Base-by-base conservation (phyloP, 2,888 invertebrate species). In the Deroplatys truncata region DNA sequence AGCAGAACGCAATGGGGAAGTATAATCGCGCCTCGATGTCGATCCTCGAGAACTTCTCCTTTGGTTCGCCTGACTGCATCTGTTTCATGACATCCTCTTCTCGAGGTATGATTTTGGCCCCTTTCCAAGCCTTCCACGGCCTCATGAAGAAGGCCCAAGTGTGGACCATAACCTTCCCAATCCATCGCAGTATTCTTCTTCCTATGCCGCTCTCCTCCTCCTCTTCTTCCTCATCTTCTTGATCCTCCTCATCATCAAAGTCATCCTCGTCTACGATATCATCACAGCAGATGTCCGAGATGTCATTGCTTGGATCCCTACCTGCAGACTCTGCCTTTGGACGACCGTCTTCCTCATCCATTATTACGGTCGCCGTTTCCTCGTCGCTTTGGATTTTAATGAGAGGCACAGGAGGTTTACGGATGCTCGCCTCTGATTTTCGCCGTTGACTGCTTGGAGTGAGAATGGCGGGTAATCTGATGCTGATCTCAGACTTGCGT, bases 11-110 rank as follows among this genome's bases (percentile, higher is more conserved):
- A 20, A 95, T 92, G 0, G 95, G 95, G 91, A 95, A 95, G 82
- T 94, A 92, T 84, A 95, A 93, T 90, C 95, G 92, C 2, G 95
- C 94, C 91, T 94, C 94, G 91, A 95, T 95, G 92, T 95, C 95
- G 90, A 95, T 95, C 87, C 94, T 94, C 13, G 92, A 92, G 88
- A 92, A 93, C 89, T 92, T 92, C 85, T 92, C 91, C n/a, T 92
- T 92, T 10, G 92, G 91, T 29, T 91, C 91, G 2, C 91, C 90
- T 7, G 90, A 89, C 10, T 90, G 89, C 89, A 92, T 91, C 5
- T 90, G 89, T 20, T 86, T 89, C 28, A 86, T 88, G 15, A 91
- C 90, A n/a, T 91, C 91, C 84, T 91, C 91, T 84, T 92, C 92
- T 25, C 88, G 89, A 2, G 92, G 92, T 29, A 92, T 31, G 89